Percentiles rank a stretch among this genome's conserved stretches.
These are phyloP conservation scores for Drosophila kohkoa DNA, from an alignment of 1,140 invertebrate species.

Conservation along the genomic window DNA sequence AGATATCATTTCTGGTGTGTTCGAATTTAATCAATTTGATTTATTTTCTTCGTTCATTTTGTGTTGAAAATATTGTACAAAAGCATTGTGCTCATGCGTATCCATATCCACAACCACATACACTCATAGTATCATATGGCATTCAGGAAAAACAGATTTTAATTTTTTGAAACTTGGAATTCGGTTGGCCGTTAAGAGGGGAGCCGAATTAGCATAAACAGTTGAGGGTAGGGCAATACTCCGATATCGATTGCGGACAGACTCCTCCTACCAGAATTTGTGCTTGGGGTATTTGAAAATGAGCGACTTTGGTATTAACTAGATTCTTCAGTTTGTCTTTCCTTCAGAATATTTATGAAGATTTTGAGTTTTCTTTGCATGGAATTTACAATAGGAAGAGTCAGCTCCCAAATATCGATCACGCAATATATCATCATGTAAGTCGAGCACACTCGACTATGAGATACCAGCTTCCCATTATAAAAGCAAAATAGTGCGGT, in stretches of 20 bases:
- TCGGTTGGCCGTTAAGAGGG: constrained; percentile 36
- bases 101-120: constrained; percentile 49
- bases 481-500: too few species aligned
- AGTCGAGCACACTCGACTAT: too few species aligned
- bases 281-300: constrained; percentile 12
- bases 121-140: constrained; percentile 54
- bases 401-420: too few species aligned
- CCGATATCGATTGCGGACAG: constrained; percentile 3
- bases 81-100: constrained; percentile 63
- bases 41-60: constrained; percentile 73
- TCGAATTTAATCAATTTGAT: constrained; percentile 83
- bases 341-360: neutral
- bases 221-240: constrained; percentile 48
- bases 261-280: constrained; percentile 23
- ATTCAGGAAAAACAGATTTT: constrained; percentile 58
- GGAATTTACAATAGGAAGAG: neutral
- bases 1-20: constrained; percentile 50
- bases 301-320: constrained; percentile 17
- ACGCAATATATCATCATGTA: too few species aligned
- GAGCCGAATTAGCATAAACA: constrained; percentile 72
- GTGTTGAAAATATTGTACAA: constrained; percentile 79
- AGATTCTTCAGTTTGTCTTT: constrained; percentile 23
- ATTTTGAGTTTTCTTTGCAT: constrained; percentile 1
- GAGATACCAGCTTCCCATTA: too few species aligned
- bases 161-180: constrained; percentile 39